phyloP scores from a whole-genome alignment of 2,797 vertebrate genomes.

The Hafferia zeledoni region DNA sequence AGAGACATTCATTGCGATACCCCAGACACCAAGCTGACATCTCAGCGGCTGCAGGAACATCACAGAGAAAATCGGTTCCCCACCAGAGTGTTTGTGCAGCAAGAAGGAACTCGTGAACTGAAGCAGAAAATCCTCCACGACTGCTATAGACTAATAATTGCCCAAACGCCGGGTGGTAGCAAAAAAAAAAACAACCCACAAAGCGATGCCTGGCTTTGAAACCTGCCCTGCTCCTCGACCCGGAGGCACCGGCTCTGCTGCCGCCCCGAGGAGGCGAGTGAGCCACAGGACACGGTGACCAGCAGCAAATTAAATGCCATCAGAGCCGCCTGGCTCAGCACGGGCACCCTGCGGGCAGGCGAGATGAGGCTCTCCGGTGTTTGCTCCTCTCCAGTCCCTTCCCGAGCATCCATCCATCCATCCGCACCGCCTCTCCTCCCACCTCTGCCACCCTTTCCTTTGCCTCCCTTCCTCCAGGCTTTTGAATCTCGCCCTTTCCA shows the following conservation, averaged over 20 bases:
- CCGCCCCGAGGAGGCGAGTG: not conserved
- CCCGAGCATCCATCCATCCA: not conserved
- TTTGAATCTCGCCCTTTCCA: not conserved
- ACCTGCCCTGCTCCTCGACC: not conserved
- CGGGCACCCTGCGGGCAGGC: not conserved
- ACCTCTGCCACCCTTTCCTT: not conserved
- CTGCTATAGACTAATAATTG: conserved; percentile 60
- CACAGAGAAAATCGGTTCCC: conserved; percentile 58
- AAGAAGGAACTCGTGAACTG: conserved; percentile 45
- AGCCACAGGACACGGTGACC: not conserved
- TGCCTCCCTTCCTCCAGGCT: not conserved
- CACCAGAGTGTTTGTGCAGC: conserved; percentile 49
- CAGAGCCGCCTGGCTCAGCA: not conserved
- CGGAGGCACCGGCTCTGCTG: not conserved
- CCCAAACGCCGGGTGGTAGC: conserved; percentile 9
- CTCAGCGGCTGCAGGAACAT: conserved; percentile 18
- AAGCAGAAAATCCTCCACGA: conserved; percentile 51
- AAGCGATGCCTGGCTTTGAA: not conserved
- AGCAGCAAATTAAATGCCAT: conserved; percentile 29
- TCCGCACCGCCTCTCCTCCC: not conserved
- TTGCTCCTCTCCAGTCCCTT: not conserved
- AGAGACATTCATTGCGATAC: conserved; percentile 10
- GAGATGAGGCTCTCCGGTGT: conserved; percentile 23
- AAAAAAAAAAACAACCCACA: not conserved
- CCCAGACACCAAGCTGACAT: conserved; percentile 33